Conservation (phyloP, 1,140 invertebrate genomes). For the Eumeta japonica region DNA sequence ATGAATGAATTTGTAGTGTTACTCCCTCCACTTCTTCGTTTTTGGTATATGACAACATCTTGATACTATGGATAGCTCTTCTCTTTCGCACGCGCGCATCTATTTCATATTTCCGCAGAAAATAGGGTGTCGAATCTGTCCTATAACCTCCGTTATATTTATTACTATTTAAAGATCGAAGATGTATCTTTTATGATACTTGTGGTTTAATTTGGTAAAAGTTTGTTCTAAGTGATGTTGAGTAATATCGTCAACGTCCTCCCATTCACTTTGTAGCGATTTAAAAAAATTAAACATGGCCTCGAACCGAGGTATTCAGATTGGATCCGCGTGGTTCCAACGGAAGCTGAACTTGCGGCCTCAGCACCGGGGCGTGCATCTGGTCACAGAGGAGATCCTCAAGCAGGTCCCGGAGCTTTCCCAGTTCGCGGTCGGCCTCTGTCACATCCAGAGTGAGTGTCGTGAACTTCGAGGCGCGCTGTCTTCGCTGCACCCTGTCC, state of each 20-base stretch:
- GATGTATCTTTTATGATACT: slow-evolving; percentile 60
- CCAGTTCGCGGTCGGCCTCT: slow-evolving; percentile 90
- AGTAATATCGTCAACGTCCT: slow-evolving; percentile 54
- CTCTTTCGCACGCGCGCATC: slow-evolving; percentile 52
- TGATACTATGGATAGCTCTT: slow-evolving; percentile 42
- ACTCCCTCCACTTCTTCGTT: slow-evolving; percentile 37
- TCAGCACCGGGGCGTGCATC: slow-evolving; percentile 90
- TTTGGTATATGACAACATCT: no score
- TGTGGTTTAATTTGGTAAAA: slow-evolving; percentile 52
- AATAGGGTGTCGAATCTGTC: slow-evolving; percentile 59
- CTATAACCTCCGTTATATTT: slow-evolving; percentile 57
- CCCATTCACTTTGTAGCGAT: slow-evolving; percentile 51
- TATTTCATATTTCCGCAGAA: slow-evolving; percentile 58
- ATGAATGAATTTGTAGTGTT: slow-evolving; percentile 22
- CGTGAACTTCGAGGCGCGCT: slow-evolving; percentile 19
- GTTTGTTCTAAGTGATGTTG: slow-evolving; percentile 57
- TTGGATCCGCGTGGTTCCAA: slow-evolving; percentile 94
- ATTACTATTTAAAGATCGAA: slow-evolving; percentile 56
- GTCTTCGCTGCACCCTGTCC: slow-evolving; percentile 32
- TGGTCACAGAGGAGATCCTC: slow-evolving; percentile 93
- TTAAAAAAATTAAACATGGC: slow-evolving; percentile 72
- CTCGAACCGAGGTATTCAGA: slow-evolving; percentile 86
- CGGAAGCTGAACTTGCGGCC: slow-evolving; percentile 92
- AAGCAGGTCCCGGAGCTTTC: slow-evolving; percentile 89
- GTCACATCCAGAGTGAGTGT: slow-evolving; percentile 92